phyloP scores from a whole-genome alignment of 2,113 vertebrate species.

The Echinops telfairi region DNA sequence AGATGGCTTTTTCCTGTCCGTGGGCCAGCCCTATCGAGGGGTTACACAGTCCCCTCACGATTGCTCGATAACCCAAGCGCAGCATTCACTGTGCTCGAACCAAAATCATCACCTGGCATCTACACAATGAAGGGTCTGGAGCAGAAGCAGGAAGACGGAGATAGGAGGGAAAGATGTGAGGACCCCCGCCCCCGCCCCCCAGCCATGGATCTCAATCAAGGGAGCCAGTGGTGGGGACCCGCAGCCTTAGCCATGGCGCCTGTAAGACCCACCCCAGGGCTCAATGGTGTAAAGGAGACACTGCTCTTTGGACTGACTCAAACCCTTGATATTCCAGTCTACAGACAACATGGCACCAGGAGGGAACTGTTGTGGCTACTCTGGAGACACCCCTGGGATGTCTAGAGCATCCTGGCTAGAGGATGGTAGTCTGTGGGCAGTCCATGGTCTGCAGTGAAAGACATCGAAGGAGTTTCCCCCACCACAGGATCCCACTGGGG shows the following conservation, averaged over 20 bases:
- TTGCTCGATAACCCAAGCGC: background rate
- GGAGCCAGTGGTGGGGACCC: background rate
- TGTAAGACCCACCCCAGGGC: background rate
- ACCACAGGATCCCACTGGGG: background rate
- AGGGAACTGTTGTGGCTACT: background rate
- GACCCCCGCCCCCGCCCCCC: too few species aligned
- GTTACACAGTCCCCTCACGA: background rate
- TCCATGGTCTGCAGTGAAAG: background rate
- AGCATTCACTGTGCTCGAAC: background rate
- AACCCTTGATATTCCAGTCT: background rate
- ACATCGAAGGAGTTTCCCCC: background rate
- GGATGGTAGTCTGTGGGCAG: background rate
- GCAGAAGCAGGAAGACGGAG: too few species aligned
- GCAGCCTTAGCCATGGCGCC: background rate
- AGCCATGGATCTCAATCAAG: too few species aligned
- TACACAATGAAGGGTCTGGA: background rate
- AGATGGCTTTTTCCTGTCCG: background rate
- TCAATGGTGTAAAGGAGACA: background rate
- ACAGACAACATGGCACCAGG: background rate
- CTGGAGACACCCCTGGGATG: background rate
- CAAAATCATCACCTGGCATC: background rate
- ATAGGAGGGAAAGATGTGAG: too few species aligned
- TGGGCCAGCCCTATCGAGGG: background rate
- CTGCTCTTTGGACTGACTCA: background rate
- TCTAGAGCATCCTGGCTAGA: background rate